Conservation (phyloP, 2,113 vertebrate genomes). For the Thomomys bottae region DNA sequence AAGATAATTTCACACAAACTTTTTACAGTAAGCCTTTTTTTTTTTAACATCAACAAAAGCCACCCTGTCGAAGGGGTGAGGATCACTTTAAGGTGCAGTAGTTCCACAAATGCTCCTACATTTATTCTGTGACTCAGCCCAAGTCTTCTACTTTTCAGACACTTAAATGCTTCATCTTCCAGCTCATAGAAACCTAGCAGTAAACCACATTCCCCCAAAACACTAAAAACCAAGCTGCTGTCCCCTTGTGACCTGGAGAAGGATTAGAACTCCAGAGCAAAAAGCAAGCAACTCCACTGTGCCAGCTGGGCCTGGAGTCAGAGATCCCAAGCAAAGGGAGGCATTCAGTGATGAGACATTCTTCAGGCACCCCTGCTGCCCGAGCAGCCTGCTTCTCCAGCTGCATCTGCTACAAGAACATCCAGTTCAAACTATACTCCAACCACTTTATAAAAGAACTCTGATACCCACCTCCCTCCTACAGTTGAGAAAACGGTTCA, state of each 20-base stretch:
- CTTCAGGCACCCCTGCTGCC: neutral
- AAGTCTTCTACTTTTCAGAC: neutral
- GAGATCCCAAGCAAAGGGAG: neutral
- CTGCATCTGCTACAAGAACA: neutral
- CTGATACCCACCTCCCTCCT: neutral
- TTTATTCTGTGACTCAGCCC: neutral
- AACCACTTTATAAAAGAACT: neutral
- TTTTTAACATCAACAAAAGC: neutral
- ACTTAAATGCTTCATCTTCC: neutral
- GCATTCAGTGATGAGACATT: neutral
- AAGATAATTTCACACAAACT: neutral
- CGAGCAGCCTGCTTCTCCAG: neutral
- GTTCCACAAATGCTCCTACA: neutral
- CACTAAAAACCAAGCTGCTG: neutral
- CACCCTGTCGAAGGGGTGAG: neutral
- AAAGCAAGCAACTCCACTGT: neutral
- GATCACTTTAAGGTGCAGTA: neutral
- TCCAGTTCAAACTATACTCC: neutral
- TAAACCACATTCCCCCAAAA: neutral
- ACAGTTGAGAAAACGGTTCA: neutral
- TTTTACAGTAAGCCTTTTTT: conserved; percentile 8
- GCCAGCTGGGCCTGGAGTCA: neutral
- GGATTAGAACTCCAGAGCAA: neutral
- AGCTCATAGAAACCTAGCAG: neutral
- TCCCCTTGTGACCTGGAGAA: neutral